These are phyloP conservation scores for Nemurella pictetii DNA, from an alignment of 2,888 invertebrate genomes.

Conservation along the genomic window DNA sequence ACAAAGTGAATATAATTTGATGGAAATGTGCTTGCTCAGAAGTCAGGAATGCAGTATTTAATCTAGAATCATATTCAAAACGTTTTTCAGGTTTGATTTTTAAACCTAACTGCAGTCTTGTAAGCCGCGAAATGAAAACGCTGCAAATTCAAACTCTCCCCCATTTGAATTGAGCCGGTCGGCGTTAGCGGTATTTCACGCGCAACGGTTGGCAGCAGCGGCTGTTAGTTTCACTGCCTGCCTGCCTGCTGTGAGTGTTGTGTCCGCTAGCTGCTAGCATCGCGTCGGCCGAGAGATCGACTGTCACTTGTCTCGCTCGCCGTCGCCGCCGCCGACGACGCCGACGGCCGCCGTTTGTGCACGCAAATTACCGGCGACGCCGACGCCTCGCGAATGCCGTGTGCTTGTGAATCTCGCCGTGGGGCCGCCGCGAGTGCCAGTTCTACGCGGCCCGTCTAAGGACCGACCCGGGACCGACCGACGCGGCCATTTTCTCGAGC, in stretches of 20 bases:
- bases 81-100: not conserved
- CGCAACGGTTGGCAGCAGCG: not conserved
- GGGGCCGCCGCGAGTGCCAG: not conserved
- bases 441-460: not conserved
- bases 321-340: not conserved
- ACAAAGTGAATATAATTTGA: not conserved
- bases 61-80: not conserved
- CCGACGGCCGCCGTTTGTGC: not conserved
- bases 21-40: not conserved
- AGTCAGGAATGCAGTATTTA: not conserved
- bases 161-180: not conserved
- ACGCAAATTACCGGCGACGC: not conserved
- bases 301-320: not conserved
- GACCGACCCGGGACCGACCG: not conserved
- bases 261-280: not conserved
- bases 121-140: not conserved
- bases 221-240: not conserved
- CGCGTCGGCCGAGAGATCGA: not conserved
- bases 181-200: not conserved
- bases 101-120: not conserved
- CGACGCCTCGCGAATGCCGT: not conserved
- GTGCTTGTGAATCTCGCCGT: not conserved
- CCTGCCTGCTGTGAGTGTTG: not conserved
- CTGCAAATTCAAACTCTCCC: not conserved
- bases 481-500: constrained; percentile 74